Percentiles rank a stretch among this genome's conserved stretches.
Evolutionary conservation across 2,797 vertebrate species (phyloP).

Genomic region (Poeciliopsis turneri): DNA sequence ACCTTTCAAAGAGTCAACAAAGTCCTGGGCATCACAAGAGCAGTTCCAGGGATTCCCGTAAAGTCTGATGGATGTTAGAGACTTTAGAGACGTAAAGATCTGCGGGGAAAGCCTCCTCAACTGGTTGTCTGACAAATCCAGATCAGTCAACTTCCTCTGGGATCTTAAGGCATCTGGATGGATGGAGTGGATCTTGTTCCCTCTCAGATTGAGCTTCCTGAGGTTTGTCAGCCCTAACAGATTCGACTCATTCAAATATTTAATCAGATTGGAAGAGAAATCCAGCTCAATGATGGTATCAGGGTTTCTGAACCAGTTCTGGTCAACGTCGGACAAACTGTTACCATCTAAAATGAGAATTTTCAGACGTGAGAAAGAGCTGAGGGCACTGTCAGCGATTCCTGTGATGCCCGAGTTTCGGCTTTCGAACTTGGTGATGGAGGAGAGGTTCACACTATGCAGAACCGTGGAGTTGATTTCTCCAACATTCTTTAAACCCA

Average conservation of each 20-base stretch:
- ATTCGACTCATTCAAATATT: constrained; percentile 28
- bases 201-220: constrained; percentile 52
- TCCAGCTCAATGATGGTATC: constrained; percentile 52
- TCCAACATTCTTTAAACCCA: constrained; percentile 50
- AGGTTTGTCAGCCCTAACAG: constrained; percentile 60
- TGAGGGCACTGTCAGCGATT: constrained; percentile 66
- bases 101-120: constrained; percentile 59
- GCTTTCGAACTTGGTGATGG: constrained; percentile 72
- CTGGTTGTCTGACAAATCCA: constrained; percentile 80
- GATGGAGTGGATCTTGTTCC: constrained; percentile 70
- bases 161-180: constrained; percentile 48
- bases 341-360: constrained; percentile 70
- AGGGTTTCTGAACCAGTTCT: constrained; percentile 72
- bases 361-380: constrained; percentile 65
- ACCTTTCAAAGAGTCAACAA: constrained; percentile 67
- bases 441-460: constrained; percentile 59
- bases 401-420: constrained; percentile 51
- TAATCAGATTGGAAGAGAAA: constrained; percentile 63
- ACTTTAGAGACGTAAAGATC: constrained; percentile 45
- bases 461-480: constrained; percentile 72
- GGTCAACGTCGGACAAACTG: constrained; percentile 48
- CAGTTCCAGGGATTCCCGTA: constrained; percentile 81
- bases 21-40: constrained; percentile 68
- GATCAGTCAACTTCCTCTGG: constrained; percentile 48
- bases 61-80: constrained; percentile 58